Evolutionary conservation across 2,113 vertebrate species (phyloP), one percentile per base, ranked within the genome.

Genomic region (Pionites leucogaster): DNA sequence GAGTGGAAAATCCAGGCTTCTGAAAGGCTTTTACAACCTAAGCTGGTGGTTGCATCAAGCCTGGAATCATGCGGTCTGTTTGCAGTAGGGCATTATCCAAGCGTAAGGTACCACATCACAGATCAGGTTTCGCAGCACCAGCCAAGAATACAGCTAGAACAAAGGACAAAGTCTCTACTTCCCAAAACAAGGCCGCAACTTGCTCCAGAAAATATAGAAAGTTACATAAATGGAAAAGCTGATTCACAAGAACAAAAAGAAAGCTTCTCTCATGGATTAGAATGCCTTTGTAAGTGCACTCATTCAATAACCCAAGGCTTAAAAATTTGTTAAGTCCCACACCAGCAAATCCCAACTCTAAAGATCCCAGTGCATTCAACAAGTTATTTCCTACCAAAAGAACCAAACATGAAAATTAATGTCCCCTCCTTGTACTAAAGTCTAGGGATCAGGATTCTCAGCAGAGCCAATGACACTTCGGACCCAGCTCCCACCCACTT

Each of bases 141-240:
- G 86, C 83, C 86, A 84, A 47, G 76, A 89, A 17, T 12, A 71
- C 1, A 64, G 65, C 50, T 33, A 53, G 55, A 84, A 95, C 86
- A 92, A 90, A 88, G 88, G 69, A 70, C 74, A 79, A 82, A 82
- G 70, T 31, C 86, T 84, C 44, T 33, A 39, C 27, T 79, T 82
- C 82, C 84, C 78, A 44, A 82, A 95, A 71, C 78, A 79, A 82
- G 77, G 84, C 44, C 39, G 64, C 10, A 0, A 69, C 67, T 72
- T 85, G 82, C 91, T 88, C 84, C 84, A 95, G 82, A 85, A 95
- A 85, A 87, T 1, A 18, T 25, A 68, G 33, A 79, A 93, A 87
- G 85, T 94, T 97, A 91, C 46, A 70, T 95, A 93, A 96, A 92
- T 69, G 75, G 91, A 95, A 95, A 97, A 97, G 91, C 92, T 93